These are phyloP conservation scores for Arbacia lixula DNA, from an alignment of 53 echinoderm and acorn worm species.

Conservation along the genomic window DNA sequence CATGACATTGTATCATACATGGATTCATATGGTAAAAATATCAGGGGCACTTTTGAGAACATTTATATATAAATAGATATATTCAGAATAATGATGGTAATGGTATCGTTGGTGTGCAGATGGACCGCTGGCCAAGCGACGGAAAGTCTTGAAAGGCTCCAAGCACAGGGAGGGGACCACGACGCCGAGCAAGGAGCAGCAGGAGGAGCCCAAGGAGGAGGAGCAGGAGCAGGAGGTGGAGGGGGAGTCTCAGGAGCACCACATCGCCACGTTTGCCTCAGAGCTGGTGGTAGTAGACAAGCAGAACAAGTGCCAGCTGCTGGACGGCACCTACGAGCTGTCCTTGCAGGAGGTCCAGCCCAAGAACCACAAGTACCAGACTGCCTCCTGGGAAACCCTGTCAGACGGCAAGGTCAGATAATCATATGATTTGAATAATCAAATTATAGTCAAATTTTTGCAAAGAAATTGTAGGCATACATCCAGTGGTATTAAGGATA, in stretches of 20 bases:
- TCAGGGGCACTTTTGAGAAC: too few relatives aligned
- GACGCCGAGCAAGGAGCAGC: background rate
- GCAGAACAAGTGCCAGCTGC: slow-evolving; percentile 86
- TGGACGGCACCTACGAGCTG: slow-evolving; percentile 92
- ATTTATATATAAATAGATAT: background rate
- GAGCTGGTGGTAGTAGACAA: slow-evolving; percentile 91
- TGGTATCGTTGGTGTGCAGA: slow-evolving; percentile 15
- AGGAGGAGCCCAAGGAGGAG: background rate
- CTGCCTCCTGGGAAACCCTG: slow-evolving; percentile 96
- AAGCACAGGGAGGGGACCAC: slow-evolving; percentile 28
- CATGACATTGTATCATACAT: too few relatives aligned
- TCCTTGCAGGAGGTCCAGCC: slow-evolving; percentile 88
- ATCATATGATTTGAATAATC: too few relatives aligned
- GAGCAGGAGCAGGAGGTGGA: background rate
- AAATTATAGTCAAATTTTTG: too few relatives aligned
- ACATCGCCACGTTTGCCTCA: slow-evolving; percentile 65
- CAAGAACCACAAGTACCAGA: slow-evolving; percentile 67
- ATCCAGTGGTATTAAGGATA: too few relatives aligned
- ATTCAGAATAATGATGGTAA: background rate
- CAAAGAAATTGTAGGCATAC: too few relatives aligned
- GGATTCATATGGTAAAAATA: too few relatives aligned
- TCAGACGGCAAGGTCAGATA: slow-evolving; percentile 59
- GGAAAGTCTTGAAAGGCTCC: slow-evolving; percentile 40
- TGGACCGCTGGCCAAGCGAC: slow-evolving; percentile 63
- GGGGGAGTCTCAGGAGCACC: slow-evolving; percentile 10